A percentile compares a stretch with the other conserved stretches of the same genome.
Evolutionary conservation across 1,140 invertebrate species (phyloP).

Genomic region (Drosophila pectinifera): DNA sequence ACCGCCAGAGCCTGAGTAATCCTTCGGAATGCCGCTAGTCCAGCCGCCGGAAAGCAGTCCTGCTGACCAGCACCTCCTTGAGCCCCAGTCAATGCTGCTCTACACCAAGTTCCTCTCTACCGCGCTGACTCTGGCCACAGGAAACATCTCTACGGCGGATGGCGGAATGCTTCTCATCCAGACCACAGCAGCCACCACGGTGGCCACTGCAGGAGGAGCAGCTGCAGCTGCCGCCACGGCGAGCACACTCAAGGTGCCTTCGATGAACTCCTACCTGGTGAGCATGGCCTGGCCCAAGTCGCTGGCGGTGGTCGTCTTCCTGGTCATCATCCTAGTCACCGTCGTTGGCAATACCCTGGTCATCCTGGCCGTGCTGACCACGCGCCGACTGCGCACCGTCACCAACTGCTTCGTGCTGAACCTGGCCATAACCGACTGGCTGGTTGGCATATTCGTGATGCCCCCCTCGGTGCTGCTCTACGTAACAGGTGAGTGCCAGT

Average conservation of each 20-base stretch:
- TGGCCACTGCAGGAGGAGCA: neutral
- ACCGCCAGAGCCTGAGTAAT: constrained; percentile 17
- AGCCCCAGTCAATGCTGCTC: constrained; percentile 11
- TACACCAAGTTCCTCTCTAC: constrained; percentile 28
- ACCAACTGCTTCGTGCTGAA: constrained; percentile 98
- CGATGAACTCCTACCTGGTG: constrained; percentile 65
- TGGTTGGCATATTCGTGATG: constrained; percentile 97
- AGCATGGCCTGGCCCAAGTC: constrained; percentile 74
- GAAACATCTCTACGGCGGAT: constrained; percentile 7
- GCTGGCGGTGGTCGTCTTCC: constrained; percentile 84
- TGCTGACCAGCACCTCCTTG: constrained; percentile 5
- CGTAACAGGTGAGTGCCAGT: constrained; percentile 87
- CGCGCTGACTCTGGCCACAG: constrained; percentile 12
- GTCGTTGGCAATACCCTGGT: constrained; percentile 95
- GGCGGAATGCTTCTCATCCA: constrained; percentile 21
- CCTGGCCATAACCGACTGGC: constrained; percentile 94
- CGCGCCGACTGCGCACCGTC: constrained; percentile 94
- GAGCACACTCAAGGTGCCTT: constrained; percentile 22
- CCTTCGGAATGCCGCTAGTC: constrained; percentile 19
- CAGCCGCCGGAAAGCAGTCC: constrained; percentile 4
- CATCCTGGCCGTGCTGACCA: constrained; percentile 95
- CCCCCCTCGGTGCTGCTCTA: constrained; percentile 93
- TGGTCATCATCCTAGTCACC: constrained; percentile 87
- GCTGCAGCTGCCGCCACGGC: constrained; percentile 4
- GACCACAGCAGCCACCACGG: constrained; percentile 3